Base-by-base conservation (phyloP, 2,888 invertebrate genomes). In the Cephus nigrinus region DNA sequence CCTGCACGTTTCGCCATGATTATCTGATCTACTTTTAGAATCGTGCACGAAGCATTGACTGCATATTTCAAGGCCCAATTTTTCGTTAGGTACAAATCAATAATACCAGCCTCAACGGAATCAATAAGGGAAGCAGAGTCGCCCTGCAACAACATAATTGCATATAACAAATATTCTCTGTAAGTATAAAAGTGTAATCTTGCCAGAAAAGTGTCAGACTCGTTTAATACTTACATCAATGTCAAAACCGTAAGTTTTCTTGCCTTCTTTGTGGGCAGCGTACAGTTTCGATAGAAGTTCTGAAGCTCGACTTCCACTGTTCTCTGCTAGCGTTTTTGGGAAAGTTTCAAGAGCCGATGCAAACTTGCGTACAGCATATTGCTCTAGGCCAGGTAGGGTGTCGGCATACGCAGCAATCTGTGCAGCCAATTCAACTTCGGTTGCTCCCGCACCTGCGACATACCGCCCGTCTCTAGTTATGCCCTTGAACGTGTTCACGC, bases 1-100 rank as follows among this genome's bases (percentile, higher is more conserved):
- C 99, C 99, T 30, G 98, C 98, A 86, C 96, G 94, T 93, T 99
- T 99, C 0, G 99, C 98, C 98, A 99, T 98, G 84, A 99, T 99
- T 84, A 99, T 99, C 93, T 99, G 98, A 92, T 99, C 98, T 35
- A 99, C 97, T 91, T 96, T 96, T 36, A 99, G 93, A 84, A 99
- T 96, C 0, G 98, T 98, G 80, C 96, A 95, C 0, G 99, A 98
- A 1, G 98, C 98, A 81, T 96, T 95, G 0, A 98, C 97, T 0
- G 99, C 98, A 92, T 99, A 98, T 91, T 98, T 98, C 77, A 99
- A 92, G 4, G 96, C 99, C 98, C 99, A 99, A 89, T 95, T 93
- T 92, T 99, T 99, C 35, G 96, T 94, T 73, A 96, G 91, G 91
- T 94, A 98, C 79, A 97, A 93, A 93, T 99, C 98, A 76, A 95